Conservation (phyloP, 64 coral and sea anemone genomes). For the Stylophora pistillata region DNA sequence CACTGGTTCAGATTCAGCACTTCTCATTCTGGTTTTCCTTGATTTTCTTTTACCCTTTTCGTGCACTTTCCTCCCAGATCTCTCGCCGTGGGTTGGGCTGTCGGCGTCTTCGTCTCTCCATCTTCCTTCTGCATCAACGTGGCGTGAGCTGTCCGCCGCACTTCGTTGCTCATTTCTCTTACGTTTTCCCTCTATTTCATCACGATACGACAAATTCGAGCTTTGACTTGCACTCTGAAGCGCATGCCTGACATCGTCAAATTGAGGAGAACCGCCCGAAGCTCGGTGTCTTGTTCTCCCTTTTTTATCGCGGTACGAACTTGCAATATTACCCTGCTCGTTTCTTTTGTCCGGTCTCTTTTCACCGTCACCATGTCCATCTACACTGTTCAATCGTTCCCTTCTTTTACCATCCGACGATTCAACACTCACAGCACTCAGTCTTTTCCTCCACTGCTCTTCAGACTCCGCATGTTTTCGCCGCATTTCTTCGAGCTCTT, state of each 20-base stretch:
- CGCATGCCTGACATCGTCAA: background rate
- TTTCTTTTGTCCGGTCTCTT: background rate
- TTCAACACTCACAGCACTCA: background rate
- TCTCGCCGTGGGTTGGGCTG: slow-evolving; percentile 9
- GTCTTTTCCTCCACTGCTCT: slow-evolving; percentile 9
- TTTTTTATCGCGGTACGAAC: background rate
- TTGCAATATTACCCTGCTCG: background rate
- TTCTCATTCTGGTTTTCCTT: slow-evolving; percentile 27
- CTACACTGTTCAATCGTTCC: background rate
- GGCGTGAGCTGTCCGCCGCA: background rate
- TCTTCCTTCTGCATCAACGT: background rate
- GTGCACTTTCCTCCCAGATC: background rate
- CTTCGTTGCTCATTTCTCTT: background rate
- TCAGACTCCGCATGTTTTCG: slow-evolving; percentile 26
- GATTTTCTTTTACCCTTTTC: slow-evolving; percentile 11
- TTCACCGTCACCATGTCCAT: background rate
- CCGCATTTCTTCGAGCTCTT: slow-evolving; percentile 38
- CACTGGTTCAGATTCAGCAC: slow-evolving; percentile 2
- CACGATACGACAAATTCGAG: background rate
- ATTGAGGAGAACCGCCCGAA: background rate
- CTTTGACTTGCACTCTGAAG: background rate
- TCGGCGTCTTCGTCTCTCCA: background rate
- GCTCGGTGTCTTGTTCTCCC: background rate
- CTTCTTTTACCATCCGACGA: background rate
- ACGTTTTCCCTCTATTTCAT: background rate